Base-by-base conservation (phyloP, 2,888 invertebrate species). In the Oligia strigilis region DNA sequence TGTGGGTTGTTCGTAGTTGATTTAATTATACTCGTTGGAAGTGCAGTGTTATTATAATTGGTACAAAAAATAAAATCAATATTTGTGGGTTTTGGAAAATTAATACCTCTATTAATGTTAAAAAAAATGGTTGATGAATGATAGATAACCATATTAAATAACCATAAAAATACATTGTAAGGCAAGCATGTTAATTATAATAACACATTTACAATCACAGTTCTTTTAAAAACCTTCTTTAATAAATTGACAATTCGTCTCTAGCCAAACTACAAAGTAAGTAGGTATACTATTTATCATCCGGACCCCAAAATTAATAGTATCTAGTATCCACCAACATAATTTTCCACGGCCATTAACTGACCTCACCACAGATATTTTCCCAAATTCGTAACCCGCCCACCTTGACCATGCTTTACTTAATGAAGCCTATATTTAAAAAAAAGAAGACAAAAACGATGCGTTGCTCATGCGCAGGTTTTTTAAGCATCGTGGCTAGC, bases 401-500 rank as follows among this genome's bases (percentile, higher is more conserved):
- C 60, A 84, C 87, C 88, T 90, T 89, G 88, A 84, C 85, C 84
- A 83, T 88, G 86, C 82, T 84, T 88, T 87, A 88, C 75, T 88
- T 85, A 88, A 89, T 90, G 86, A 88, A 90, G 85, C 88, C 75
- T 82, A 78, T 81, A 85, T 78, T 66, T 67, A 76, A 82, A 84
- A 84, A 83, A 85, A 77, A 43, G 13, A 71, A 81, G 70, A 82
- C 80, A 89, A 89, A 89, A 89, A 89, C 82, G 62, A 84, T 82
- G 77, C 75, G 75, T 77, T 80, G 77, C 52, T 77, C 66, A 77
- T 70, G 82, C 72, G 84, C 81, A 75, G 65, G 83, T 87, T 88
- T 76, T 84, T 78, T 83, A 23, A 69, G 65, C 36, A 74, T 72
- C 46, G 83, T 83, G 84, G 86, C 85, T 83, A 83, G 85, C 88